Conservation (phyloP, 92 coral and sea anemone genomes). For the Palythoa grandis region DNA sequence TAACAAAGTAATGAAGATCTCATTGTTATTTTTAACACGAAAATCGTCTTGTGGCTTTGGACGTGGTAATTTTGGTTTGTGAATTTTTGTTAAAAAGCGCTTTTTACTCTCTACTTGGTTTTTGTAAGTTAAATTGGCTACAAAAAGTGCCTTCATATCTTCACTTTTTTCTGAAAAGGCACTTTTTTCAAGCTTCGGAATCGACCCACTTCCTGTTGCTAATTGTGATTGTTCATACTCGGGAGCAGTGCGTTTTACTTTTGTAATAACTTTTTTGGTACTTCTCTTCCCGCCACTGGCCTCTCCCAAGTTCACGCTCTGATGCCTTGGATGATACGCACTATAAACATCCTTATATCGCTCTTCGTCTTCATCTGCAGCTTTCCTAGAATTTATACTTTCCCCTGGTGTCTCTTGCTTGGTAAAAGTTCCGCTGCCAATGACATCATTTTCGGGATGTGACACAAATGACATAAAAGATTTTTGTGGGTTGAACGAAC, state of each 20-base stretch:
- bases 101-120: neutral
- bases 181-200: neutral
- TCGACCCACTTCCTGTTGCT: neutral
- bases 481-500: neutral
- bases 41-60: constrained; percentile 76
- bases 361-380: neutral
- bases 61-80: neutral
- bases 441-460: neutral
- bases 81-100: constrained; percentile 6
- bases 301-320: neutral
- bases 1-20: constrained; percentile 71
- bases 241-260: neutral
- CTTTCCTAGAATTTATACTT: neutral
- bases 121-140: neutral
- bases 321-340: neutral
- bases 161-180: constrained; percentile 14
- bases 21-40: constrained; percentile 73
- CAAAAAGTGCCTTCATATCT: constrained; percentile 7
- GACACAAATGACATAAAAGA: neutral
- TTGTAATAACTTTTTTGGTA: neutral
- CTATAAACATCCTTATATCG: neutral
- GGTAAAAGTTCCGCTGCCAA: neutral
- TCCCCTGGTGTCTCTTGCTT: neutral
- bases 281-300: neutral
- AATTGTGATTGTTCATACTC: neutral